Evolutionary conservation across 2,113 vertebrate genomes (phyloP), one percentile per base, ranked within the genome.

Genomic region (Dunckerocampus dactyliophorus): DNA sequence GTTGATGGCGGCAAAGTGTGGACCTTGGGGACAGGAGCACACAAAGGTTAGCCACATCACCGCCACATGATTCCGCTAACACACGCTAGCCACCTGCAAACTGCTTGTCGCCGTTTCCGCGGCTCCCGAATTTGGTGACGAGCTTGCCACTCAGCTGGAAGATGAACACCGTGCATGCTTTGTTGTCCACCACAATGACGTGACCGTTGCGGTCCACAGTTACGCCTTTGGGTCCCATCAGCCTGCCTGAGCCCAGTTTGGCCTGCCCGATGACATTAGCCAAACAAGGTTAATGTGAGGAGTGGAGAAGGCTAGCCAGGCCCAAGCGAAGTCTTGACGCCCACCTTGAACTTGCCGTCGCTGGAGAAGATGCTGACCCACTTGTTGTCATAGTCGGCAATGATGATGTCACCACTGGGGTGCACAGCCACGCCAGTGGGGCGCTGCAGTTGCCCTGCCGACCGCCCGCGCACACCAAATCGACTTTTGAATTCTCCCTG

Each of bases 301-400:
- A 34, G 7, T 34, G 31, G 31, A 34, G n/a, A 6, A 43, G 4
- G 20, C 16, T 22, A 59, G 39, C 19, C 12, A 7, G 28, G 10
- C 17, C 16, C 9, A 19, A 14, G 11, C n/a, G 4, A 49, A 2
- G 47, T n/a, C 19, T 10, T 59, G 42, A 45, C 8, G 16, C 66
- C 0, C 82, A 98, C 97, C 93, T 99, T 99, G 82, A 95, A 99
- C 83, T 99, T 99, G 42, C 97, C 97, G 53, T 99, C 97, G 3
- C 89, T 88, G 66, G 94, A 94, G 87, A 99, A 99, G 87, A 99
- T 96, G 95, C 96, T 97, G 80, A 99, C 95, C 97, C 96, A 99
- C 67, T 98, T 99, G 81, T 99, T 99, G 80, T 99, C 97, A 1
- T 99, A 99, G 81, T 99, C 97, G 2, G 97, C 97, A 13, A 99